A percentile compares a stretch with the other conserved stretches of the same genome.
phyloP scores from a whole-genome alignment of 53 echinoderm and acorn worm genomes.

The Holothuria leucospilota region DNA sequence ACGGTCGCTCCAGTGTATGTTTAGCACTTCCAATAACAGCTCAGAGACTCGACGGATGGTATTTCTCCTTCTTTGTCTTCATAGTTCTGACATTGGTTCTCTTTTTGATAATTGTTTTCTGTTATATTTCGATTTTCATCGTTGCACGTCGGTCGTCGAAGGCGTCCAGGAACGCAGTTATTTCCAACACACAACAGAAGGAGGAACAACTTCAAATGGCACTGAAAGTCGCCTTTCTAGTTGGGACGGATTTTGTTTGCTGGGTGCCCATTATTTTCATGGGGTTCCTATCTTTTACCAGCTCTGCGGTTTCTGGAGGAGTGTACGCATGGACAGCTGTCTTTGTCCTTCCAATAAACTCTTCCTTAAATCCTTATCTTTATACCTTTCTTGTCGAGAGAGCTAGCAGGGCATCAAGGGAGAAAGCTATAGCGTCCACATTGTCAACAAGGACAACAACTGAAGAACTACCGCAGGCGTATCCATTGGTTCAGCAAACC shows the following conservation, averaged over 20 bases:
- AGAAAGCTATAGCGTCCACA: too few relatives aligned
- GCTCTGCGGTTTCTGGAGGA: constrained; percentile 29
- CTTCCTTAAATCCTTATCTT: constrained; percentile 49
- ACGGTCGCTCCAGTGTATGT: constrained; percentile 83
- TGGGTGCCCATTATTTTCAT: constrained; percentile 74
- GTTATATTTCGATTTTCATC: constrained; percentile 74
- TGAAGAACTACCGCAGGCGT: too few relatives aligned
- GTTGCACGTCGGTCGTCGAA: constrained; percentile 25
- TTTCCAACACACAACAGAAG: constrained; percentile 17
- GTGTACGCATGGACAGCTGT: constrained; percentile 54
- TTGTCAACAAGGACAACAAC: too few relatives aligned
- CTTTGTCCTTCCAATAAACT: constrained; percentile 44
- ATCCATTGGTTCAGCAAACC: too few relatives aligned
- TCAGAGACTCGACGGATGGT: constrained; percentile 66
- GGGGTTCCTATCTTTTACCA: constrained; percentile 66
- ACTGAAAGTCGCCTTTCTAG: constrained; percentile 55
- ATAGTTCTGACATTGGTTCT: constrained; percentile 63
- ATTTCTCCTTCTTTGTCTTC: constrained; percentile 71
- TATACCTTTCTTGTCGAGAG: constrained; percentile 30
- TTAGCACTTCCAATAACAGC: constrained; percentile 71
- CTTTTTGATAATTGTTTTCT: constrained; percentile 67
- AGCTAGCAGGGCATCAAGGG: not conserved
- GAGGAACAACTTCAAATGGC: constrained; percentile 51
- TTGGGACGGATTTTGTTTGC: constrained; percentile 65
- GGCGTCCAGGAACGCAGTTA: constrained; percentile 11